phyloP scores from a whole-genome alignment of 2,797 vertebrate species.

The Melanotaenia boesemani region DNA sequence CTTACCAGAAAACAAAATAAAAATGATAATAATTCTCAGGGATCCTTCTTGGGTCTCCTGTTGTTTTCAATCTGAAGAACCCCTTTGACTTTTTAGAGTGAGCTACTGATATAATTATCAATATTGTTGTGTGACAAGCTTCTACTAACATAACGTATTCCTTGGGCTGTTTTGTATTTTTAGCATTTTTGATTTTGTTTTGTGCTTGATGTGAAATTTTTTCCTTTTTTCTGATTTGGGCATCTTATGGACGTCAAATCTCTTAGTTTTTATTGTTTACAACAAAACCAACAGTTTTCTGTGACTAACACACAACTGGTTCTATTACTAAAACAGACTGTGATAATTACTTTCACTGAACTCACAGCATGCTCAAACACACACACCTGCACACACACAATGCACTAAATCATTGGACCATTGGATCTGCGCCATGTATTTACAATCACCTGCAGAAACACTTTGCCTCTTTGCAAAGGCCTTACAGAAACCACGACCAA shows the following conservation, averaged over 20 bases:
- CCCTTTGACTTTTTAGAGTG: constrained; percentile 58
- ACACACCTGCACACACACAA: constrained; percentile 20
- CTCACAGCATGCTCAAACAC: constrained; percentile 33
- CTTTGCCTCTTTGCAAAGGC: constrained; percentile 6
- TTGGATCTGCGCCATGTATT: constrained; percentile 5
- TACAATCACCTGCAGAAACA: constrained; percentile 16
- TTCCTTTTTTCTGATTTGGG: constrained; percentile 50
- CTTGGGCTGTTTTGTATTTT: constrained; percentile 76
- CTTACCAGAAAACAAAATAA: constrained; percentile 3
- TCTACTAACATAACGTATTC: constrained; percentile 72
- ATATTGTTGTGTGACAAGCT: constrained; percentile 78
- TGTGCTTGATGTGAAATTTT: constrained; percentile 64
- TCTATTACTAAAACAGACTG: constrained; percentile 46
- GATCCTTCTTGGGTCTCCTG: constrained; percentile 39
- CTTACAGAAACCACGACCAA: constrained; percentile 5
- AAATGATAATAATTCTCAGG: constrained; percentile 15
- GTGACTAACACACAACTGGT: constrained; percentile 47
- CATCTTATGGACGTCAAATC: constrained; percentile 43
- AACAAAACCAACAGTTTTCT: constrained; percentile 51
- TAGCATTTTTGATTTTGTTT: constrained; percentile 68
- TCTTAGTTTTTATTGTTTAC: constrained; percentile 55
- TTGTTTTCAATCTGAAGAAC: constrained; percentile 62
- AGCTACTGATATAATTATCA: constrained; percentile 69
- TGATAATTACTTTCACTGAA: constrained; percentile 38
- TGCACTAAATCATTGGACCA: constrained; percentile 10